A percentile compares a stretch with the other conserved stretches of the same genome.
These are phyloP conservation scores for Sinella curviseta DNA, from an alignment of 1,140 invertebrate species.

Conservation along the genomic window DNA sequence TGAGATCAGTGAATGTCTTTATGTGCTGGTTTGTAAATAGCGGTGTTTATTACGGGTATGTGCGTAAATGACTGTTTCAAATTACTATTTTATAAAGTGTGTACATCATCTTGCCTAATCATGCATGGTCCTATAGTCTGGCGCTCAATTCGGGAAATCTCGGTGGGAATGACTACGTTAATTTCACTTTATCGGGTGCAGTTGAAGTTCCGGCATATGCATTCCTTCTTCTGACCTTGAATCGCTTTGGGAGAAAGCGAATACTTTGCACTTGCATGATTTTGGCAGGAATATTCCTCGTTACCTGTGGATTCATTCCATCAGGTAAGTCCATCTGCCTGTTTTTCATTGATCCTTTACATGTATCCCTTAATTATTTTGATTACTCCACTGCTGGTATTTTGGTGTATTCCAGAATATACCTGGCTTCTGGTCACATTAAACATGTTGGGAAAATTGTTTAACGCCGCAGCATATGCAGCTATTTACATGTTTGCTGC, in stretches of 20 bases:
- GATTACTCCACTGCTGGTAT: neutral
- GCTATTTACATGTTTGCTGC: conserved; percentile 77
- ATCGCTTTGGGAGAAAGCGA: conserved; percentile 69
- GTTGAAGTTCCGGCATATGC: conserved; percentile 77
- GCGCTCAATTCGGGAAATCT: conserved; percentile 76
- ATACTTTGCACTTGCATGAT: conserved; percentile 69
- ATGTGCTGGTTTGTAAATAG: conserved; percentile 5
- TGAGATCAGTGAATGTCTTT: conserved; percentile 60
- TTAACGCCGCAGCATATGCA: conserved; percentile 76
- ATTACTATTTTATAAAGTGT: too few species aligned
- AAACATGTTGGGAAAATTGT: conserved; percentile 78
- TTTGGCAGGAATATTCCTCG: conserved; percentile 59
- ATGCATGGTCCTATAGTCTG: conserved; percentile 71
- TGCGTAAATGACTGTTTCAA: neutral
- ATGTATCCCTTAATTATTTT: neutral
- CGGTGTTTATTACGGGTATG: neutral
- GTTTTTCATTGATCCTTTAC: neutral
- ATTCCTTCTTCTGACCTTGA: conserved; percentile 63
- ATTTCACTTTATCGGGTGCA: conserved; percentile 72
- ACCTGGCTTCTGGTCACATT: conserved; percentile 64
- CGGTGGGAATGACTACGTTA: conserved; percentile 72
- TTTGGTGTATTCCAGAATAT: conserved; percentile 56
- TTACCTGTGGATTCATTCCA: neutral
- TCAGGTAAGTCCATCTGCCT: neutral
- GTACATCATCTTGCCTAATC: conserved; percentile 77